Evolutionary conservation across 2,888 invertebrate genomes (phyloP).

Genomic region (Tetragonula carbonaria): DNA sequence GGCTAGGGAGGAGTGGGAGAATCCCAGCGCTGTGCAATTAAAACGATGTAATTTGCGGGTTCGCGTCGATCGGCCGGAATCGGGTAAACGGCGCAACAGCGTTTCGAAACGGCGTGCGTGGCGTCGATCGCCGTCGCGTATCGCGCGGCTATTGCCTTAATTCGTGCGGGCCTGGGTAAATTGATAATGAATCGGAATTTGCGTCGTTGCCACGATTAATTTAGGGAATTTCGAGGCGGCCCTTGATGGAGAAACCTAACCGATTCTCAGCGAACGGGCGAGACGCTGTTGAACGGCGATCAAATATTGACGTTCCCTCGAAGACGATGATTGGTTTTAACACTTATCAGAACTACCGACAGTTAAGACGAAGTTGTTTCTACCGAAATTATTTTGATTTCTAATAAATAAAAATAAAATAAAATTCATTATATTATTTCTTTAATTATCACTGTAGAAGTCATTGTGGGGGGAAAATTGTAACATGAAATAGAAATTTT

Average conservation of each 20-base stretch:
- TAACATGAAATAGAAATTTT: too few species aligned
- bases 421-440: too few species aligned
- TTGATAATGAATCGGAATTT: slow-evolving; percentile 71
- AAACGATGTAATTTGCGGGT: slow-evolving; percentile 53
- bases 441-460: too few species aligned
- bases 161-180: slow-evolving; percentile 68
- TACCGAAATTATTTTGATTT: too few species aligned
- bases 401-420: too few species aligned
- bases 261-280: background rate
- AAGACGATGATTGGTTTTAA: too few species aligned
- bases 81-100: slow-evolving; percentile 29
- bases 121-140: slow-evolving; percentile 21
- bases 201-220: slow-evolving; percentile 74
- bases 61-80: slow-evolving; percentile 16
- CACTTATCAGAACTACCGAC: too few species aligned
- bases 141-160: slow-evolving; percentile 73
- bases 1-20: too few species aligned
- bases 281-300: background rate
- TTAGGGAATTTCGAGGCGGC: slow-evolving; percentile 70
- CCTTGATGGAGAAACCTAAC: slow-evolving; percentile 44
- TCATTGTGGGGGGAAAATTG: too few species aligned
- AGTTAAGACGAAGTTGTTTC: too few species aligned
- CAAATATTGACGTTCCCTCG: background rate
- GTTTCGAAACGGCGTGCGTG: slow-evolving; percentile 8
- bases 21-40: slow-evolving; percentile 33